Evolutionary conservation across 2,888 invertebrate species (phyloP).

Genomic region (Apamea sordens): DNA sequence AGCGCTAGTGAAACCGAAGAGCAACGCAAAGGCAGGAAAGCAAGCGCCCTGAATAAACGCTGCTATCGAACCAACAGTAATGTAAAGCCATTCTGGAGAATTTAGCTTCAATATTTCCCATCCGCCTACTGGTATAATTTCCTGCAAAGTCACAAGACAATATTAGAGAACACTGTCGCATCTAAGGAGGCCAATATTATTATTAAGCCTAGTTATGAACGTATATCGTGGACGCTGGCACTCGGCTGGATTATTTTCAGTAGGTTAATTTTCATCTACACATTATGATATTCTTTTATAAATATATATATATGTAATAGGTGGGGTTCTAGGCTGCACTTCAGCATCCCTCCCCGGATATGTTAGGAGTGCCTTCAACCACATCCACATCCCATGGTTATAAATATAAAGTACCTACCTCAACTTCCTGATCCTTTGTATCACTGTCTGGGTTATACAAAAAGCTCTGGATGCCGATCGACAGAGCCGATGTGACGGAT

Average conservation of each 20-base stretch:
- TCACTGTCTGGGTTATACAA: constrained; percentile 78
- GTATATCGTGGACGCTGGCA: not conserved
- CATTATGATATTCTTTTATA: not conserved
- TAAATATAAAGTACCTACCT: constrained; percentile 67
- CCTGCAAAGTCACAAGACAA: constrained; percentile 64
- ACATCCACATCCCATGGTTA: not conserved
- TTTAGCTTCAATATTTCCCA: constrained; percentile 91
- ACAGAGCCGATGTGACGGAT: constrained; percentile 84
- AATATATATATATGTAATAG: no score
- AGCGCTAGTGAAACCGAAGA: constrained; percentile 92
- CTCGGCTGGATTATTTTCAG: not conserved
- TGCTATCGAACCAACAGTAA: constrained; percentile 90
- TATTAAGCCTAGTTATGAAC: not conserved
- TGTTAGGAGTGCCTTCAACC: not conserved
- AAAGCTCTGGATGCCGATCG: constrained; percentile 82
- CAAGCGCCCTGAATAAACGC: constrained; percentile 92
- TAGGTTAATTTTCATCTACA: not conserved
- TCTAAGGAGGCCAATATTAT: not conserved
- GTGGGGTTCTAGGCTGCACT: not conserved
- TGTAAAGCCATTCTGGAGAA: constrained; percentile 91
- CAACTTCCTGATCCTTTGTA: constrained; percentile 80
- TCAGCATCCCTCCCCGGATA: not conserved
- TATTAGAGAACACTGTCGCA: not conserved
- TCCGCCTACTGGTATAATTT: constrained; percentile 79
- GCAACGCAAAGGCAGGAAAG: constrained; percentile 92